A percentile compares a stretch with the other conserved stretches of the same genome.
These are phyloP conservation scores for Choreutis nemorana DNA, from an alignment of 2,888 invertebrate species.

Conservation along the genomic window DNA sequence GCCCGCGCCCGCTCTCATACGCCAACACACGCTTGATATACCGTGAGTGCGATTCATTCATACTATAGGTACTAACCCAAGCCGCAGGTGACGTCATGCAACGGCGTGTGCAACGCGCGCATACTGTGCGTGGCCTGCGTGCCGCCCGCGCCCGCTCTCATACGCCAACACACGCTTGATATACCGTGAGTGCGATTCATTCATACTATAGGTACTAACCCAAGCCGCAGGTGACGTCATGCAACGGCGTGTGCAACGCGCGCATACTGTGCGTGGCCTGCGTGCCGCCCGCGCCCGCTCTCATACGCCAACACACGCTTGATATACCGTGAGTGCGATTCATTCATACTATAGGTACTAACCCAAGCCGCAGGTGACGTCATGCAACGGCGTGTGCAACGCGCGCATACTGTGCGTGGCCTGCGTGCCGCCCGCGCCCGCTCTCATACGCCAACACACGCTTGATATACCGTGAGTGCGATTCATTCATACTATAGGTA, in stretches of 20 bases:
- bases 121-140: slow-evolving; percentile 93
- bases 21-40: slow-evolving; percentile 41
- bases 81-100: slow-evolving; percentile 94
- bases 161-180: slow-evolving; percentile 37
- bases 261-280: slow-evolving; percentile 92
- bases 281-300: slow-evolving; percentile 74
- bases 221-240: slow-evolving; percentile 93
- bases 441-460: slow-evolving; percentile 34
- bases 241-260: slow-evolving; percentile 96
- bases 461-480: slow-evolving; percentile 46
- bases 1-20: slow-evolving; percentile 56
- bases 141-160: slow-evolving; percentile 69
- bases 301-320: slow-evolving; percentile 33
- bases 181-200: slow-evolving; percentile 46
- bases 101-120: slow-evolving; percentile 94
- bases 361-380: slow-evolving; percentile 93
- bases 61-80: too few species aligned
- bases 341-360: too few species aligned
- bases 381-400: slow-evolving; percentile 96
- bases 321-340: slow-evolving; percentile 48
- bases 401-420: slow-evolving; percentile 92
- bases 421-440: slow-evolving; percentile 79
- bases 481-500: too few species aligned
- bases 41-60: slow-evolving; percentile 46
- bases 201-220: too few species aligned